Evolutionary conservation across 2,113 vertebrate genomes (phyloP).

Genomic region (Pyxicephalus adspersus): DNA sequence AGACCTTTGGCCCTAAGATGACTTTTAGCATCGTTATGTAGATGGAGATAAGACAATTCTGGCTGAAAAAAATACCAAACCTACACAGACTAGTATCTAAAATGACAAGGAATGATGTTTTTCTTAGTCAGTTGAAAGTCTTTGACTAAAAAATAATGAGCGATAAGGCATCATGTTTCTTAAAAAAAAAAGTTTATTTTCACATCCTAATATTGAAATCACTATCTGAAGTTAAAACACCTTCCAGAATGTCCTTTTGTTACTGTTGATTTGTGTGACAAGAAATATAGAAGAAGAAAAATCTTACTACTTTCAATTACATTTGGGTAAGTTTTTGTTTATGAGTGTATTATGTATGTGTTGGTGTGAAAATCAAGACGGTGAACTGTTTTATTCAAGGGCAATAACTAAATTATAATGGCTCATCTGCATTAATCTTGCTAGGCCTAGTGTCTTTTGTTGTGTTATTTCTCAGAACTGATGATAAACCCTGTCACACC

Average conservation of each 20-base stretch:
- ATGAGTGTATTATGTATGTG: slow-evolving; percentile 21
- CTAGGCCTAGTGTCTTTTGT: not conserved
- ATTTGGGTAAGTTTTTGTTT: slow-evolving; percentile 1
- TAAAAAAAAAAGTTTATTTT: too few relatives aligned
- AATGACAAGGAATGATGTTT: too few relatives aligned
- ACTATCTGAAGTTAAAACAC: not conserved
- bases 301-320: slow-evolving; percentile 12
- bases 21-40: too few relatives aligned
- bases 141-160: too few relatives aligned
- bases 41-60: too few relatives aligned
- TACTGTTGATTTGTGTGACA: not conserved
- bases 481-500: slow-evolving; percentile 31
- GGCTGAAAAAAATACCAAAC: too few relatives aligned
- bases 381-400: slow-evolving; percentile 22
- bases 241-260: not conserved
- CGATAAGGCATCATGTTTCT: too few relatives aligned
- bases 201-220: too few relatives aligned
- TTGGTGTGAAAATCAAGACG: not conserved
- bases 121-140: too few relatives aligned
- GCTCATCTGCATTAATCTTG: slow-evolving; percentile 8
- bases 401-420: slow-evolving; percentile 4
- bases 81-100: too few relatives aligned
- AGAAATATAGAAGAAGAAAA: not conserved
- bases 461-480: slow-evolving; percentile 9
- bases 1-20: too few relatives aligned